Conservation (phyloP, 92 coral and sea anemone genomes). For the Phymanthus crucifer region DNA sequence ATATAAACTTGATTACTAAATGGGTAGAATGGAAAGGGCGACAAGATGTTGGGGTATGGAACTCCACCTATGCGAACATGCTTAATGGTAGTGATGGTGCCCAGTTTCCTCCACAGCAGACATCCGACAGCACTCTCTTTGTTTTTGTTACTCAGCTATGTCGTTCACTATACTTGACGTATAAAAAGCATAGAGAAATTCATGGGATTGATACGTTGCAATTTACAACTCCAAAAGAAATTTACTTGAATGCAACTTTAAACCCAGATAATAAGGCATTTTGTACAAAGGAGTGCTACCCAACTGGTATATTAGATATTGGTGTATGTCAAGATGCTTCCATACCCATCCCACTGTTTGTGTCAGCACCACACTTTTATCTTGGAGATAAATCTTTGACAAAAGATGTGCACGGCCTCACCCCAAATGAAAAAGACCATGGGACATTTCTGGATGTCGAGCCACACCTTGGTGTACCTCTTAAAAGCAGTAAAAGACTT, state of each 20-base stretch:
- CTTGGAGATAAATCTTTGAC: constrained; percentile 66
- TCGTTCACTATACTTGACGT: constrained; percentile 73
- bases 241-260: constrained; percentile 57
- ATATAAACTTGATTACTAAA: constrained; percentile 49
- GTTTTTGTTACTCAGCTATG: constrained; percentile 86
- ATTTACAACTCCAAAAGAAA: constrained; percentile 64
- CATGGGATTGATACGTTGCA: constrained; percentile 64
- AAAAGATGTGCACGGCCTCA: constrained; percentile 65
- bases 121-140: constrained; percentile 61
- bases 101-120: constrained; percentile 69
- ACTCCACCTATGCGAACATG: constrained; percentile 76
- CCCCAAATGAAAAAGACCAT: constrained; percentile 77
- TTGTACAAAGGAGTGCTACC: constrained; percentile 76
- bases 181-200: constrained; percentile 27
- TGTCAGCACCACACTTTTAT: constrained; percentile 92
- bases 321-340: constrained; percentile 81
- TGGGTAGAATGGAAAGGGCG: constrained; percentile 76
- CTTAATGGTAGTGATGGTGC: constrained; percentile 97
- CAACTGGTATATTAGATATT: constrained; percentile 80
- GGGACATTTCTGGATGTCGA: constrained; percentile 81
- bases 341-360: constrained; percentile 70
- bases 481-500: constrained; percentile 73
- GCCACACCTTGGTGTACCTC: constrained; percentile 77
- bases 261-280: constrained; percentile 81
- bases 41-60: constrained; percentile 64